Evolutionary conservation across 1,140 invertebrate species (phyloP).

Genomic region (Drosophila watanabei): DNA sequence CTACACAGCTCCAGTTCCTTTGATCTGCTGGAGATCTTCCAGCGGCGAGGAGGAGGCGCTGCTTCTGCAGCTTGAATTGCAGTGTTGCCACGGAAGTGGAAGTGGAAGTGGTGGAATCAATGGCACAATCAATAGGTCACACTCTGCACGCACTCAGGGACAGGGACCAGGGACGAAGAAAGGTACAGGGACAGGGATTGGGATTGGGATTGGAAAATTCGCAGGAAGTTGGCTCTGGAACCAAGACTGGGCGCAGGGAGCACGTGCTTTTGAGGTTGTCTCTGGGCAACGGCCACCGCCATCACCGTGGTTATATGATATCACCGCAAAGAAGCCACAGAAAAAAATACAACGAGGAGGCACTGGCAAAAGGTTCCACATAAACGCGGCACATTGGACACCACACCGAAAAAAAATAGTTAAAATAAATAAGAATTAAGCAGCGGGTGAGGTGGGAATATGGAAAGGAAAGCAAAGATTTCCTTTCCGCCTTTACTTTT

Average conservation of each 20-base stretch:
- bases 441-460: background rate
- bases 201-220: too few species aligned
- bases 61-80: slow-evolving; percentile 3
- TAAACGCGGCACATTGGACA: slow-evolving; percentile 13
- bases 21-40: slow-evolving; percentile 27
- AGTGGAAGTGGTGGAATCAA: slow-evolving; percentile 50
- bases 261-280: slow-evolving; percentile 28
- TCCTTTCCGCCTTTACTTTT: slow-evolving; percentile 46
- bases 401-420: slow-evolving; percentile 23
- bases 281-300: background rate
- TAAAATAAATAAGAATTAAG: slow-evolving; percentile 29
- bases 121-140: slow-evolving; percentile 75
- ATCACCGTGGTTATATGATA: slow-evolving; percentile 66
- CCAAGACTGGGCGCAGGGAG: slow-evolving; percentile 5
- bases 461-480: slow-evolving; percentile 15
- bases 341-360: slow-evolving; percentile 38
- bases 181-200: background rate
- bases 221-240: background rate
- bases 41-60: background rate
- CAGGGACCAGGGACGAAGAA: background rate
- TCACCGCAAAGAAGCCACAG: slow-evolving; percentile 76
- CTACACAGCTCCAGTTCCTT: slow-evolving; percentile 8
- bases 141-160: slow-evolving; percentile 23
- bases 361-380: slow-evolving; percentile 23
- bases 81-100: slow-evolving; percentile 35